Base-by-base conservation (phyloP, 2,113 vertebrate genomes). In the Sander vitreus region DNA sequence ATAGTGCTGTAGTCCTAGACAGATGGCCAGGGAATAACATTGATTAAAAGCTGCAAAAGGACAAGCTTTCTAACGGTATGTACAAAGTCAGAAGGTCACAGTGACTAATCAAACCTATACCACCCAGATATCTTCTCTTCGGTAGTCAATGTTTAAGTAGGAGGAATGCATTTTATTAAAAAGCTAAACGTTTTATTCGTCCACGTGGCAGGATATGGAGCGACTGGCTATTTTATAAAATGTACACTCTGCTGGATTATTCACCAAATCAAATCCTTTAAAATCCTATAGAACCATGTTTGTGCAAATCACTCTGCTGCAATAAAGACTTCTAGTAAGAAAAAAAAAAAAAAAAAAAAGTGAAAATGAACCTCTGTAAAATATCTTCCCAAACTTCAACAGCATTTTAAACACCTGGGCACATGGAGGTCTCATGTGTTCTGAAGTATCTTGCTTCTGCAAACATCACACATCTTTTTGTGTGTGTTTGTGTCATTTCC, bases 41-140 rank as follows among this genome's bases (percentile, higher is more conserved):
- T 76, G 76, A 87, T 84, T 63, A 62, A 68, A 79, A 77, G 55
- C 71, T 55, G 68, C 50, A 71, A 67, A 83, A 66, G 63, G 59
- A 72, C 58, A 65, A 47, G 54, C 65, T 25, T 62, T 75, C 59
- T 58, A 9, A 58, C 10, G 21, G 78, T 50, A 85, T 78, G 63
- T n/a, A 57, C 51, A 27, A 58, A 74, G 80, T 80, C 76, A 84
- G 74, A 43, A 51, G 68, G 55, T 75, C 43, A 67, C 2, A 64
- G 12, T 16, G 65, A 57, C 69, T 53, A 51, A 73, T 69, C n/a
- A 63, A 60, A 39, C 48, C 30, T 0, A 1, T 1, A 33, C 53
- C 71, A 33, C 57, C 36, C 14, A 15, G 30, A 58, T 0, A 13
- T 45, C 62, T 62, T 47, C 6, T 47, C 55, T 68, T 47, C 10